Conservation (phyloP, 2,113 vertebrate species). For the Triplophysa dalaica region DNA sequence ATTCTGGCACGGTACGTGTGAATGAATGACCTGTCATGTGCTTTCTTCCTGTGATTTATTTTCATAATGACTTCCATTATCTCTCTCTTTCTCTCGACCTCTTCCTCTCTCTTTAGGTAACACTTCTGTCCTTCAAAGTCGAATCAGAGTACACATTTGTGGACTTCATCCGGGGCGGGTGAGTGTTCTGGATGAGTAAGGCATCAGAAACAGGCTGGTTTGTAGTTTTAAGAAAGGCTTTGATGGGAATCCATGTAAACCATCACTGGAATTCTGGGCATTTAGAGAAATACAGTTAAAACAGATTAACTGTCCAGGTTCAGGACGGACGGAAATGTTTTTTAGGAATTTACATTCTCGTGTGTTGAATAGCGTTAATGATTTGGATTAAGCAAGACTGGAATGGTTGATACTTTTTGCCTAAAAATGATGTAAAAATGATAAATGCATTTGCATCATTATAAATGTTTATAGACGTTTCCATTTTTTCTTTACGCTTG, state of each 20-base stretch:
- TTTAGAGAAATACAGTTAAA: background rate
- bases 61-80: constrained; percentile 40
- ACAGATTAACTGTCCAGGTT: constrained; percentile 1
- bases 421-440: too few species aligned
- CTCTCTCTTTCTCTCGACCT: constrained; percentile 17
- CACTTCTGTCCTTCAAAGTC: constrained; percentile 94
- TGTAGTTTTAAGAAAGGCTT: background rate
- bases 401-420: too few species aligned
- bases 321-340: background rate
- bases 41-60: constrained; percentile 32
- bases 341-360: background rate
- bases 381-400: background rate
- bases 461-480: too few species aligned
- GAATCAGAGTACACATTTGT: constrained; percentile 97
- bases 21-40: constrained; percentile 41
- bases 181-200: constrained; percentile 64
- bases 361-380: background rate
- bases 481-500: too few species aligned
- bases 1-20: constrained; percentile 92
- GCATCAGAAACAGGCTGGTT: background rate
- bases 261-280: background rate
- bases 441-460: too few species aligned
- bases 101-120: constrained; percentile 78
- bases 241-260: background rate
- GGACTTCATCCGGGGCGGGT: constrained; percentile 98